Evolutionary conservation across 92 coral and sea anemone genomes (phyloP).

Genomic region (Chrysogorgia sp.): DNA sequence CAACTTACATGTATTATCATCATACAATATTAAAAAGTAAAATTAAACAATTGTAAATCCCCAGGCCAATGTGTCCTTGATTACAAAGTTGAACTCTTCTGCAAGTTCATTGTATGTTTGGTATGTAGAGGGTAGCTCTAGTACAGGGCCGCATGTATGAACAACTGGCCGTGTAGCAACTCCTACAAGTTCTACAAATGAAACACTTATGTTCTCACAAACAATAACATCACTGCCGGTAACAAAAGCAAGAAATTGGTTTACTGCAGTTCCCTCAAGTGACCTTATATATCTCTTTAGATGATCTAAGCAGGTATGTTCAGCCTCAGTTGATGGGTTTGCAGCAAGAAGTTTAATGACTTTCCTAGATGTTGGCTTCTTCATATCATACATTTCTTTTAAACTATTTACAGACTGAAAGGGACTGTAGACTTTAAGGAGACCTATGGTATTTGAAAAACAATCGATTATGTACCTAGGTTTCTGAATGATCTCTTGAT

Average conservation of each 20-base stretch:
- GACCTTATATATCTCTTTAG: neutral
- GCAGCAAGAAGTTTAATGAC: conserved; percentile 40
- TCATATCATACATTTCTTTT: conserved; percentile 43
- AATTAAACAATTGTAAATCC: conserved; percentile 32
- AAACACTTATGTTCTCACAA: conserved; percentile 33
- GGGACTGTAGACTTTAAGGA: conserved; percentile 19
- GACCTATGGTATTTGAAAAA: conserved; percentile 20
- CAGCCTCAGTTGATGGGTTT: conserved; percentile 38
- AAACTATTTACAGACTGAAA: conserved; percentile 37
- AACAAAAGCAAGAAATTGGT: conserved; percentile 25
- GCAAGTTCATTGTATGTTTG: conserved; percentile 45
- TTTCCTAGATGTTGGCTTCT: conserved; percentile 47
- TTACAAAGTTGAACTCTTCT: conserved; percentile 42
- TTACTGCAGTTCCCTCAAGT: conserved; percentile 6
- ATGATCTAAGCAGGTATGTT: conserved; percentile 35
- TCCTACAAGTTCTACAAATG: conserved; percentile 36
- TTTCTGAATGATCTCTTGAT: conserved; percentile 66
- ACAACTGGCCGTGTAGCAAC: conserved; percentile 49
- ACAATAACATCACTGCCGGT: conserved; percentile 50
- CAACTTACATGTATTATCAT: no score
- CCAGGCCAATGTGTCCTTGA: conserved; percentile 46
- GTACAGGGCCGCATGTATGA: conserved; percentile 54
- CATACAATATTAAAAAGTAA: no score
- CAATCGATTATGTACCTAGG: conserved; percentile 50
- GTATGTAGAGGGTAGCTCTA: conserved; percentile 50